These are phyloP conservation scores for Cephalopterus ornatus DNA, from an alignment of 2,113 vertebrate genomes.

Conservation along the genomic window DNA sequence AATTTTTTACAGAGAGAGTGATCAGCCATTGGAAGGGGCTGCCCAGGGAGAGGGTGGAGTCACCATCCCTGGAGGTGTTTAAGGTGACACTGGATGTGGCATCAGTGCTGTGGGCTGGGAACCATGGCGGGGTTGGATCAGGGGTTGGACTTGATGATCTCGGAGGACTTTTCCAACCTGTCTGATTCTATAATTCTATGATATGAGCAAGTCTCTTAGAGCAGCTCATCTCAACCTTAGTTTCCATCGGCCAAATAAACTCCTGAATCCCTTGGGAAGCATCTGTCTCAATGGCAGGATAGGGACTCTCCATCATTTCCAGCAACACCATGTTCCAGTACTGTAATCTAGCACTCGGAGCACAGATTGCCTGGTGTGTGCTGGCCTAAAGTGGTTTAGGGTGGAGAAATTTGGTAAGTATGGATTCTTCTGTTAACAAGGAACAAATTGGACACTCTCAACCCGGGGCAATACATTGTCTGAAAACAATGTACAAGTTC, in stretches of 20 bases:
- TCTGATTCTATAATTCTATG: not conserved
- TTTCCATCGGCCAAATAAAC: not conserved
- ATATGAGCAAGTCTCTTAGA: not conserved
- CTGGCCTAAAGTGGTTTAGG: not conserved
- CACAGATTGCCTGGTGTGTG: not conserved
- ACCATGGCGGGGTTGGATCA: too few species aligned
- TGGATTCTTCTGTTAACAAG: not conserved
- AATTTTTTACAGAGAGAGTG: too few species aligned
- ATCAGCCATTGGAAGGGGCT: too few species aligned
- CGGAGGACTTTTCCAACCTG: too few species aligned
- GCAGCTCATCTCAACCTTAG: not conserved
- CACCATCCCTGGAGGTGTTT: too few species aligned
- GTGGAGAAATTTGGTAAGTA: not conserved
- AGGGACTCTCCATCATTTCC: not conserved
- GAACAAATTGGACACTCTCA: not conserved
- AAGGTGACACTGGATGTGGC: too few species aligned
- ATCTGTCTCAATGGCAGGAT: not conserved
- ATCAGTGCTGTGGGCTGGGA: too few species aligned
- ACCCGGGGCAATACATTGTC: rapidly evolving
- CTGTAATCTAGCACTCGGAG: not conserved
- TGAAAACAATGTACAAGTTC: not conserved
- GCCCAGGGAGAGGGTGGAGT: too few species aligned
- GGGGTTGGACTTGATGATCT: too few species aligned
- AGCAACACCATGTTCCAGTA: rapidly evolving
- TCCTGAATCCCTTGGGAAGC: not conserved